A percentile compares a stretch with the other conserved stretches of the same genome.
These are phyloP conservation scores for Pomacea canaliculata DNA, from an alignment of 2,888 invertebrate genomes.

Conservation along the genomic window DNA sequence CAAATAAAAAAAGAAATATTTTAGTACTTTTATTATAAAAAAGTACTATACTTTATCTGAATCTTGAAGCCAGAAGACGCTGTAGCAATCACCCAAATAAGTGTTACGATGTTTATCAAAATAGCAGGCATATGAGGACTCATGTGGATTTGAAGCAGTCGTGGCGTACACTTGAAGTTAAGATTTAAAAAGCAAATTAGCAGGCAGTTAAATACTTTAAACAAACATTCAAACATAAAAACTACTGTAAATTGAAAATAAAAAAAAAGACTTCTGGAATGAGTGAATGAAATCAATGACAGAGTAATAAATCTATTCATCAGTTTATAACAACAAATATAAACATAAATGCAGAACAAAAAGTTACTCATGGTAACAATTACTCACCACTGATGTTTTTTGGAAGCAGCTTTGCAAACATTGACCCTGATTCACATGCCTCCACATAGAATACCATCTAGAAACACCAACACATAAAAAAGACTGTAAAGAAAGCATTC, in stretches of 20 bases:
- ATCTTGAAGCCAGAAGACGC: conserved; percentile 77
- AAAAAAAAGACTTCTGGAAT: too few relatives aligned
- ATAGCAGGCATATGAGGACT: conserved; percentile 76
- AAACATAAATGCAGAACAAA: too few relatives aligned
- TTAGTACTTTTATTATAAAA: neutral
- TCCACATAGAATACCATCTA: conserved; percentile 76
- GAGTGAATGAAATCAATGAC: too few relatives aligned
- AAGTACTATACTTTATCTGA: conserved; percentile 68
- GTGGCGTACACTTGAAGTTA: conserved; percentile 73
- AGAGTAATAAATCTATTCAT: too few relatives aligned
- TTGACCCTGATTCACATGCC: conserved; percentile 77
- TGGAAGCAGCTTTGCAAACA: conserved; percentile 74
- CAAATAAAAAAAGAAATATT: too few relatives aligned
- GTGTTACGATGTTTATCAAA: conserved; percentile 72
- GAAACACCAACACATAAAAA: conserved; percentile 20
- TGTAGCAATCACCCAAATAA: conserved; percentile 76
- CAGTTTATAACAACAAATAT: too few relatives aligned
- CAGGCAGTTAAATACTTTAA: too few relatives aligned
- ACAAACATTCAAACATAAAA: too few relatives aligned
- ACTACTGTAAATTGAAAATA: too few relatives aligned
- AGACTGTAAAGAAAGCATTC: neutral
- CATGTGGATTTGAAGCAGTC: conserved; percentile 75
- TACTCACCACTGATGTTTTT: conserved; percentile 72
- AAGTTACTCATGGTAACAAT: too few relatives aligned
- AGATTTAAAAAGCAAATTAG: neutral